Percentiles rank a stretch among this genome's conserved stretches.
Evolutionary conservation across 2,797 vertebrate species (phyloP).

Genomic region (Serranus cabrilla): DNA sequence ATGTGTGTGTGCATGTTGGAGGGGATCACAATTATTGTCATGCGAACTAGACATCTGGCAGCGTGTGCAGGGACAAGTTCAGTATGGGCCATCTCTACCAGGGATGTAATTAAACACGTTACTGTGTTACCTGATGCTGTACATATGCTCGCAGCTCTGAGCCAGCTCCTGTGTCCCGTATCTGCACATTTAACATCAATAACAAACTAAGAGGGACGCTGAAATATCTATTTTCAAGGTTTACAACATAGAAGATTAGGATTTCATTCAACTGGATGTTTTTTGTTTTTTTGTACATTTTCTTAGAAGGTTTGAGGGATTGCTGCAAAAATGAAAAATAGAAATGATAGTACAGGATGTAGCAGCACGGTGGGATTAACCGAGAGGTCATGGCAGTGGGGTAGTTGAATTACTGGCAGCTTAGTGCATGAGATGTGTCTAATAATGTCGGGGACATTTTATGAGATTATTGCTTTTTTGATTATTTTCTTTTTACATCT

Average conservation of each 20-base stretch:
- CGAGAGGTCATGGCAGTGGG: conserved; percentile 20
- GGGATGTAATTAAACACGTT: conserved; percentile 78
- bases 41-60: conserved; percentile 74
- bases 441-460: conserved; percentile 27
- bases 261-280: conserved; percentile 5
- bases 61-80: conserved; percentile 50
- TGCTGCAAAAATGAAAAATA: conserved; percentile 9
- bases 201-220: conserved; percentile 14
- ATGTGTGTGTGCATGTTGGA: conserved; percentile 25
- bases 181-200: conserved; percentile 41
- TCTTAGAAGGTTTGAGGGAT: background rate
- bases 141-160: conserved; percentile 48
- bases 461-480: conserved; percentile 22
- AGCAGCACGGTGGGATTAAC: conserved; percentile 47
- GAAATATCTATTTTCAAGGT: background rate
- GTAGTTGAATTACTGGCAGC: conserved; percentile 41
- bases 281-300: background rate
- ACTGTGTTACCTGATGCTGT: conserved; percentile 72
- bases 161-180: conserved; percentile 38
- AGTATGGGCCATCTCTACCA: conserved; percentile 34
- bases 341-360: conserved; percentile 21
- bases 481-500: background rate
- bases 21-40: conserved; percentile 70
- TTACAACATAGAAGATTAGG: background rate
- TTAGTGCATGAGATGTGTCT: conserved; percentile 39